These are phyloP conservation scores for Melanogrammus aeglefinus DNA, from an alignment of 2,797 vertebrate species.

Conservation along the genomic window DNA sequence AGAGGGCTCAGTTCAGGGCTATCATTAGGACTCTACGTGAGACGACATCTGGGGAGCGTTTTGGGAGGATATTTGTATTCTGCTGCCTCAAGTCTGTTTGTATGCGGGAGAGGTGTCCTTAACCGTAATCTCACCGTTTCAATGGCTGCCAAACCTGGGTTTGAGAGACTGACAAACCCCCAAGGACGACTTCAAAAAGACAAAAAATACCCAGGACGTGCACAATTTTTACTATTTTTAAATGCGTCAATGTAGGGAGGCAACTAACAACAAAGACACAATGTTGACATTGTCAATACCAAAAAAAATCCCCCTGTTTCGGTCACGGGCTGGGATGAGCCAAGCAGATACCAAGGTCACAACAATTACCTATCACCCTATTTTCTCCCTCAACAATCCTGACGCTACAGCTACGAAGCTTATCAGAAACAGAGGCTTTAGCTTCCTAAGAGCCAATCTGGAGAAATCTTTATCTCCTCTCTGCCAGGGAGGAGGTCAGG, in stretches of 20 bases:
- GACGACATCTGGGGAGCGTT: constrained; percentile 41
- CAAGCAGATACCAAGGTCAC: constrained; percentile 38
- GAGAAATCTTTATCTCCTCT: constrained; percentile 17
- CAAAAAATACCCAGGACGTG: constrained; percentile 57
- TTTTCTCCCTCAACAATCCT: constrained; percentile 29
- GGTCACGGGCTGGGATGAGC: constrained; percentile 28
- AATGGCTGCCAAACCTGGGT: constrained; percentile 49
- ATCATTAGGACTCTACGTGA: constrained; percentile 36
- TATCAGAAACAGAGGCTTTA: constrained; percentile 35
- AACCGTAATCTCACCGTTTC: constrained; percentile 42
- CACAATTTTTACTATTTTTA: constrained; percentile 45
- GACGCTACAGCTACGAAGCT: constrained; percentile 5
- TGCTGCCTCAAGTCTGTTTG: constrained; percentile 42
- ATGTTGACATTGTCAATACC: constrained; percentile 39
- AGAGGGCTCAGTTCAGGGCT: constrained; percentile 34
- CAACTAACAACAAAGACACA: constrained; percentile 33
- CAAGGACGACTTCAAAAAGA: constrained; percentile 51
- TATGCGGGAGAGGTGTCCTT: constrained; percentile 53
- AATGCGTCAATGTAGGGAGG: constrained; percentile 41
- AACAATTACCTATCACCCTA: constrained; percentile 41
- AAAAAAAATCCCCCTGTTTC: background rate
- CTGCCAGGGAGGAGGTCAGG: constrained; percentile 12
- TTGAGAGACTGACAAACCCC: constrained; percentile 52
- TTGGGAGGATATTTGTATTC: constrained; percentile 37
- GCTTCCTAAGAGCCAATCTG: constrained; percentile 10